Evolutionary conservation across 2,113 vertebrate genomes (phyloP).

Genomic region (Macroglossus sobrinus): DNA sequence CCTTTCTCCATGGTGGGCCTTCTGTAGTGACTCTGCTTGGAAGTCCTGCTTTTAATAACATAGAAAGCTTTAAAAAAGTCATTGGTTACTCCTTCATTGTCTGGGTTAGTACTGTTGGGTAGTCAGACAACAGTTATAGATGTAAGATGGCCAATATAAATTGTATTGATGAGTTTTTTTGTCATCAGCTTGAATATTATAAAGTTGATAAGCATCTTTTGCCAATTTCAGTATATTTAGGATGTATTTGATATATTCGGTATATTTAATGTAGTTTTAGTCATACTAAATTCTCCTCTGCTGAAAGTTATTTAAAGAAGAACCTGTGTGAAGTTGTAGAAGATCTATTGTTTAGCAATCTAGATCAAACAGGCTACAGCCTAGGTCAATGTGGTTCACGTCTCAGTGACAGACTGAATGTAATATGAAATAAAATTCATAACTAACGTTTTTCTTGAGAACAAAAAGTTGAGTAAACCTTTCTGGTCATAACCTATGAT

Average conservation of each 20-base stretch:
- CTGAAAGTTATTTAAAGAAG: not conserved
- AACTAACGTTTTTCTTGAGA: not conserved
- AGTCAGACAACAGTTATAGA: not conserved
- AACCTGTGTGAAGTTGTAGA: not conserved
- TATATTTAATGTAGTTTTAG: not conserved
- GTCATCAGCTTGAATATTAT: not conserved
- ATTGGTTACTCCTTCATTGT: not conserved
- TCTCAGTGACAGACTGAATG: not conserved
- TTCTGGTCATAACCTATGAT: not conserved
- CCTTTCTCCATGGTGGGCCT: not conserved
- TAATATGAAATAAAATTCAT: not conserved
- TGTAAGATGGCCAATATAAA: not conserved
- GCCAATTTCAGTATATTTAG: not conserved
- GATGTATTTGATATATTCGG: no score
- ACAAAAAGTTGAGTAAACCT: conserved; percentile 4
- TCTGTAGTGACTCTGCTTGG: conserved; percentile 15
- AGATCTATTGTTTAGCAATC: not conserved
- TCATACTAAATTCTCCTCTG: not conserved
- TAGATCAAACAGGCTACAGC: not conserved
- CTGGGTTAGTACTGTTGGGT: not conserved
- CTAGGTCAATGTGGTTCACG: not conserved
- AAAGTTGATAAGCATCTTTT: not conserved
- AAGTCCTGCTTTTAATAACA: conserved; percentile 12
- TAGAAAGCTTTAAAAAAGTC: not conserved
- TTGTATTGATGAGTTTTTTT: not conserved